A percentile compares a stretch with the other conserved stretches of the same genome.
Conservation (phyloP, 2,113 vertebrate genomes). For the Gambusia holbrooki region DNA sequence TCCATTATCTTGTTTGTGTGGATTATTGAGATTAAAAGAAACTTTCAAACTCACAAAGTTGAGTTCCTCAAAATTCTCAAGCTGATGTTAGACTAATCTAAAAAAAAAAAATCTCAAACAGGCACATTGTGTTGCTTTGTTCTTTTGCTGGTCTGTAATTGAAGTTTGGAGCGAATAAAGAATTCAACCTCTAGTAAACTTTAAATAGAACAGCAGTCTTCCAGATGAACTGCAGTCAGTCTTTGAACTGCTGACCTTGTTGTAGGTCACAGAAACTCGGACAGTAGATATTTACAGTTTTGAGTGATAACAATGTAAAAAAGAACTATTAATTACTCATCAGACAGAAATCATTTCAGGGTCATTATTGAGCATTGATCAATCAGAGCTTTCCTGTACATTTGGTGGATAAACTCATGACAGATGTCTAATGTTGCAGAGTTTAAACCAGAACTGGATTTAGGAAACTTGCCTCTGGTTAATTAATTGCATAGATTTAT, state of each 20-base stretch:
- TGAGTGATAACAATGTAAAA: background rate
- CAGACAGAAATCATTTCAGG: background rate
- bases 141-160: background rate
- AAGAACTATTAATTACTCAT: background rate
- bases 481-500: too few species aligned
- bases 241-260: slow-evolving; percentile 4
- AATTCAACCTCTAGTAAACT: slow-evolving; percentile 11
- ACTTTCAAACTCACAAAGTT: background rate
- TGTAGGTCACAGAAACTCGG: background rate
- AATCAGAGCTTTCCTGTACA: background rate
- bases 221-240: background rate
- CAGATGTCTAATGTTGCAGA: background rate
- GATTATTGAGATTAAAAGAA: background rate
- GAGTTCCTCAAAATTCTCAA: background rate
- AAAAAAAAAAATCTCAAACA: background rate
- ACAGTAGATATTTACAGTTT: slow-evolving; percentile 3
- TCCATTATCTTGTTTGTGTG: background rate
- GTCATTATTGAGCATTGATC: background rate
- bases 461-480: too few species aligned
- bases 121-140: background rate
- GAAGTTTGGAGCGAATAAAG: background rate
- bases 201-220: background rate
- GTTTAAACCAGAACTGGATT: background rate
- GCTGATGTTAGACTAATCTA: background rate
- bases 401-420: background rate